Percentiles rank a stretch among this genome's conserved stretches.
These are phyloP conservation scores for Pantherophis vulpinus DNA, from an alignment of 2,797 vertebrate species.

Conservation along the genomic window DNA sequence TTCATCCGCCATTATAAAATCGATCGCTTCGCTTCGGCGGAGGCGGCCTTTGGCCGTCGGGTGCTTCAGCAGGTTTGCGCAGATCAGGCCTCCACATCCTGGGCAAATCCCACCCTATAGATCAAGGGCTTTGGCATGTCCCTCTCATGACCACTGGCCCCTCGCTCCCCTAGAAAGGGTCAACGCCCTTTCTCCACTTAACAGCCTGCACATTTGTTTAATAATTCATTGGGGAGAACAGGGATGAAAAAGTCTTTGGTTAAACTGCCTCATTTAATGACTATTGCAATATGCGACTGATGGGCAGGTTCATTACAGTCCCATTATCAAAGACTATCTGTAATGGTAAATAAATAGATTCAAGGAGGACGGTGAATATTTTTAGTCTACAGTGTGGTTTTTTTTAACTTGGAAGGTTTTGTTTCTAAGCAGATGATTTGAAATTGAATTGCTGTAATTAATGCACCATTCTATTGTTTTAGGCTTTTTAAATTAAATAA, in stretches of 20 bases:
- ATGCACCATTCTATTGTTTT: constrained; percentile 24
- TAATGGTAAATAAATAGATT: constrained; percentile 25
- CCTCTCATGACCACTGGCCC: no score
- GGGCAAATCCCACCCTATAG: no score
- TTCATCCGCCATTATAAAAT: no score
- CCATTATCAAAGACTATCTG: neutral
- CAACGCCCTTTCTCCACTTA: neutral
- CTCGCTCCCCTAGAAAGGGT: no score
- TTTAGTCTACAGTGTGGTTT: neutral
- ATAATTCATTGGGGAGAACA: neutral
- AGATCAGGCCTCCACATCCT: no score
- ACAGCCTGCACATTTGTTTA: neutral
- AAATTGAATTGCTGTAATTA: constrained; percentile 21
- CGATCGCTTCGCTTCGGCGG: no score
- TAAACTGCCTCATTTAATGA: neutral
- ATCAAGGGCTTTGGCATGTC: no score
- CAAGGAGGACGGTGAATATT: neutral
- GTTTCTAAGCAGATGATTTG: neutral
- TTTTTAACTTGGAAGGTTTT: constrained; percentile 28
- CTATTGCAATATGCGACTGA: neutral
- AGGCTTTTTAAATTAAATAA: constrained; percentile 37
- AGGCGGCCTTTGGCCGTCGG: no score
- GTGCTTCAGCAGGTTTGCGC: no score
- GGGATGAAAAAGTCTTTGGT: neutral
- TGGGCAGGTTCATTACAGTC: neutral